These are phyloP conservation scores for Linnaemya tessellans DNA, from an alignment of 2,888 invertebrate species.

Conservation along the genomic window DNA sequence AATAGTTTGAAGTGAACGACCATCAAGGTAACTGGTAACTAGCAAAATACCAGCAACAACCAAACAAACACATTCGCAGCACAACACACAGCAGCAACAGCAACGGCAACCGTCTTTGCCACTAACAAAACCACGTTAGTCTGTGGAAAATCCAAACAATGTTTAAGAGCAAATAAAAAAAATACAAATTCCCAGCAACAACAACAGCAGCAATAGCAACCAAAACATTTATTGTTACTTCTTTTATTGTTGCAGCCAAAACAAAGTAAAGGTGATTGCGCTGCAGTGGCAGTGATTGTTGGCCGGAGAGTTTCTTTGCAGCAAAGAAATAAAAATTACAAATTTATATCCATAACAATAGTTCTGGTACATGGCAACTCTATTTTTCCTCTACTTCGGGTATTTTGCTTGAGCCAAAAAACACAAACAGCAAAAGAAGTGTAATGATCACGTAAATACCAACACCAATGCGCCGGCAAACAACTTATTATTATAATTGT, in stretches of 20 bases:
- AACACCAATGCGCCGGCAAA: slow-evolving; percentile 8
- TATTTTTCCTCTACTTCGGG: slow-evolving; percentile 22
- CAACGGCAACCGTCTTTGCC: slow-evolving; percentile 7
- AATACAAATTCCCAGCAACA: slow-evolving; percentile 41
- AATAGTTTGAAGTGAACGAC: slow-evolving; percentile 71
- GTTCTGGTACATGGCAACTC: slow-evolving; percentile 28
- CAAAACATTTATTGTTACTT: slow-evolving; percentile 41
- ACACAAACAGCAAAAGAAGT: slow-evolving; percentile 37
- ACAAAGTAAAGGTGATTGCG: slow-evolving; percentile 53
- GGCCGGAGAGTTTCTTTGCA: slow-evolving; percentile 33
- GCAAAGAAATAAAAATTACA: not conserved
- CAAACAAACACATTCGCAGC: not conserved
- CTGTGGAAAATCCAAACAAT: slow-evolving; percentile 51
- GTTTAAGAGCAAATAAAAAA: slow-evolving; percentile 41
- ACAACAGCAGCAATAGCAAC: slow-evolving; percentile 7
- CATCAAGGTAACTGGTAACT: slow-evolving; percentile 71
- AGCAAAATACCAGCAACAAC: slow-evolving; percentile 28
- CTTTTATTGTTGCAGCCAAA: slow-evolving; percentile 38
- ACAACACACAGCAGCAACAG: not conserved
- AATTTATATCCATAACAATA: not conserved
- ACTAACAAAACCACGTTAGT: slow-evolving; percentile 55
- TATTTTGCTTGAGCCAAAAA: slow-evolving; percentile 17
- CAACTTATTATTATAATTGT: slow-evolving; percentile 45
- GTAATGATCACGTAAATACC: slow-evolving; percentile 45
- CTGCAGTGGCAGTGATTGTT: slow-evolving; percentile 31